Percentiles rank a stretch among this genome's conserved stretches.
Conservation (phyloP, 1,140 invertebrate species). For the Lepidostoma basale region DNA sequence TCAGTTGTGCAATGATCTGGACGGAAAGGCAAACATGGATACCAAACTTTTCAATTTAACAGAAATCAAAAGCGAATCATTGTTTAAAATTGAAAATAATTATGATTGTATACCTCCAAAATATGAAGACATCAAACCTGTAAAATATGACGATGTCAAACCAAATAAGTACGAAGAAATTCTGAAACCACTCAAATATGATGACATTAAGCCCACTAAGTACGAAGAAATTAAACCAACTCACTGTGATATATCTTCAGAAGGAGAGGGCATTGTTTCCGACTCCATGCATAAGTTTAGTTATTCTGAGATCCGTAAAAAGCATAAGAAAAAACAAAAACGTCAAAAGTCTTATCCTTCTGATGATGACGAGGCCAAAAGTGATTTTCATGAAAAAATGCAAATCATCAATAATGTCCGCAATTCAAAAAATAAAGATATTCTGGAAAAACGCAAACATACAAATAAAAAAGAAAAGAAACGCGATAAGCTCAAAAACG, state of each 20-base stretch:
- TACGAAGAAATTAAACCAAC: conserved; percentile 34
- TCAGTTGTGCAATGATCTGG: conserved; percentile 24
- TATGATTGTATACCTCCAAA: conserved; percentile 31
- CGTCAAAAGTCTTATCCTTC: conserved; percentile 71
- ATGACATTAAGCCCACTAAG: conserved; percentile 8
- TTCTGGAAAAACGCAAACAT: conserved; percentile 67
- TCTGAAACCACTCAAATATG: conserved; percentile 19
- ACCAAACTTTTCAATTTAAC: conserved; percentile 23
- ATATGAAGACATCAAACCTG: conserved; percentile 25
- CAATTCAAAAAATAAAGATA: conserved; percentile 53
- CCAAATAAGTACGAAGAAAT: conserved; percentile 16
- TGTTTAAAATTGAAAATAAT: conserved; percentile 36
- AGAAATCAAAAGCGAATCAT: conserved; percentile 38
- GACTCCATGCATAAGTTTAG: conserved; percentile 47
- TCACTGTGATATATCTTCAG: conserved; percentile 61
- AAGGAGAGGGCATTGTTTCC: conserved; percentile 57
- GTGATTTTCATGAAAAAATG: conserved; percentile 40
- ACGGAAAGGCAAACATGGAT: conserved; percentile 31
- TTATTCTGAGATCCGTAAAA: conserved; percentile 66
- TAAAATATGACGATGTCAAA: conserved; percentile 14
- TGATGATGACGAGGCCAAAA: conserved; percentile 64
- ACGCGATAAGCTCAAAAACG: conserved; percentile 70
- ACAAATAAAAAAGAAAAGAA: conserved; percentile 75
- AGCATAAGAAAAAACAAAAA: conserved; percentile 85
- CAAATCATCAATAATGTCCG: conserved; percentile 36